Base-by-base conservation (phyloP, 23 tunicate genomes). In the Phallusia fumigata region DNA sequence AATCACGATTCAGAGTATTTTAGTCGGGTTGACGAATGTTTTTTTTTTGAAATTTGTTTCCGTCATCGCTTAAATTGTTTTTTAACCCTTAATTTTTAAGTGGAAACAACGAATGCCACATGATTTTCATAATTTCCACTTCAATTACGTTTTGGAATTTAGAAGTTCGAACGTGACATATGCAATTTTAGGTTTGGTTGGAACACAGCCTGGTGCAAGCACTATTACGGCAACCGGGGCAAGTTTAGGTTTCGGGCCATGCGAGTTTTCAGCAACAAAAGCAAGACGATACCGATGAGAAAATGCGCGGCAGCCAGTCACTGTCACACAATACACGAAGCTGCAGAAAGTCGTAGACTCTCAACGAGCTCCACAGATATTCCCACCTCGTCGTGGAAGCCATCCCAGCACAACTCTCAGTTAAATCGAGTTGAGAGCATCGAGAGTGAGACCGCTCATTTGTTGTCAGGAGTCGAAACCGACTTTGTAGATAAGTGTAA, bases 211-310 rank as follows among this genome's bases (percentile, higher is more conserved):
- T 85, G 88, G 88, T 33, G 65, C 45, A 85, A 78, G 69, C 83
- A 77, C 18, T 79, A 85, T 30, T 77, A 85, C 30, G 88, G 88
- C 31, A 44, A 65, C 65, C 78, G 81, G 2, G 88, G 83, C 35
- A 85, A 84, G 85, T 84, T 40, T 31, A 84, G 75, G 31, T 74
- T 73, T 76, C 69, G 24, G 24, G 36, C 45, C 28, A 36, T 31
- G 35, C 26, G 28, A 24, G 28, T 58, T 21, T 21, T 22, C 28
- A 58, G 69, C 26, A 24, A 24, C 16, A 52, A 65, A 32, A 69
- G 85, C 30, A 83, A 28, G 81, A 44, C 32, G 32, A 82, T 49
- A 80, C 24, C 32, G 36, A 80, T 21, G 58, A 34, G 32, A 47
- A 58, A 78, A 28, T 74, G 33, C 31, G 34, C 18, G 21, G 81